phyloP scores from a whole-genome alignment of 1,140 invertebrate genomes.

The Venustaconcha ellipsiformis region DNA sequence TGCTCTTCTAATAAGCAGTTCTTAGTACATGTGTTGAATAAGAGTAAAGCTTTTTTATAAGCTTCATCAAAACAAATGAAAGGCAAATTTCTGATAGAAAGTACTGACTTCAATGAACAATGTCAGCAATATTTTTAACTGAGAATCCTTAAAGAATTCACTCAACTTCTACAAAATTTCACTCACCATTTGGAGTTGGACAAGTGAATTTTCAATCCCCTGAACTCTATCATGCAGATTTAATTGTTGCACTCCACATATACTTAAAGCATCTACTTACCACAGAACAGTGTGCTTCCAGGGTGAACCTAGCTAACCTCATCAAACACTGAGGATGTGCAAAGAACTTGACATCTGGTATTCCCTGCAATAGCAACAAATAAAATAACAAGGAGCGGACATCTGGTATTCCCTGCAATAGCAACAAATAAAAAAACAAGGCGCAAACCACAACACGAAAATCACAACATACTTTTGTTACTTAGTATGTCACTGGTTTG shows the following conservation, averaged over 20 bases:
- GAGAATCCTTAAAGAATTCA: background rate
- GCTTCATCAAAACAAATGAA: background rate
- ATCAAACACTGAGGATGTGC: slow-evolving; percentile 80
- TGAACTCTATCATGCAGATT: background rate
- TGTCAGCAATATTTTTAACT: background rate
- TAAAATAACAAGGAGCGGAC: too few relatives aligned
- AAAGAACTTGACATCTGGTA: slow-evolving; percentile 78
- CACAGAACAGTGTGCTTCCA: slow-evolving; percentile 76
- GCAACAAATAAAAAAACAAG: background rate
- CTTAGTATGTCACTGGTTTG: too few relatives aligned
- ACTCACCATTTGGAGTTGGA: background rate
- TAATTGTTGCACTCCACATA: background rate
- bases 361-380: slow-evolving; percentile 63
- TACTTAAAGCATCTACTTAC: slow-evolving; percentile 44
- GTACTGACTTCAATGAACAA: too few relatives aligned
- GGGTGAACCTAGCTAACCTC: slow-evolving; percentile 83
- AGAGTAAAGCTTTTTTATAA: background rate
- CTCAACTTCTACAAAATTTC: background rate
- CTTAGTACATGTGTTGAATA: background rate
- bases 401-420: slow-evolving; percentile 70
- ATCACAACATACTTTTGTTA: too few relatives aligned
- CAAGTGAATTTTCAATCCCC: background rate
- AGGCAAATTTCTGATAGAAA: too few relatives aligned
- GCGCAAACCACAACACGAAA: too few relatives aligned
- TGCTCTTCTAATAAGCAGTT: too few relatives aligned